Base-by-base conservation (phyloP, 2,113 vertebrate genomes). In the Ctenomys sociabilis region DNA sequence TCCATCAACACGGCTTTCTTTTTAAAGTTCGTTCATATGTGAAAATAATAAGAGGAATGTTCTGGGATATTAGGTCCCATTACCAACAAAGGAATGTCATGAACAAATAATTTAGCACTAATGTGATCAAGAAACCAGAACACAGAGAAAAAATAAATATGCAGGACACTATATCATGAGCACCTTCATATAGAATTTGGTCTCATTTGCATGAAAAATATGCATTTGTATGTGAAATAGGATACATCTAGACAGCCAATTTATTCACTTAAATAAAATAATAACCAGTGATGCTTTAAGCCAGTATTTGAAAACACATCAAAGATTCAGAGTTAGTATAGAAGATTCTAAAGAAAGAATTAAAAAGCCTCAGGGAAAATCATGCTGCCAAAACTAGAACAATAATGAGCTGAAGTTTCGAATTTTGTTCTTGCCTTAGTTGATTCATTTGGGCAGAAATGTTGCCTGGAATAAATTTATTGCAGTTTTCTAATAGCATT, bases 231-330 rank as follows among this genome's bases (percentile, higher is more conserved):
- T 93, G 87, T 91, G 81, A 96, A 97, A 87, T 37, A 93, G 84
- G 80, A 91, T 94, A 90, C 57, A 96, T 68, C 52, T 43, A 95
- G 91, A 94, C 72, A 96, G 87, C 57, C 64, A 96, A 95, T 90
- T 94, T 93, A 96, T 75, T 88, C 89, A 54, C 85, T 90, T 94
- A 96, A 97, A 93, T 94, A 95, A 95, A 94, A 85, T 93, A 94
- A 96, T 64, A 94, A 84, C 82, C 70, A 72, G 61, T 94, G 73
- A 92, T 7, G 35, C 90, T 88, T 97, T 96, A 93, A 96, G 96
- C 87, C 86, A 95, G 85, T 92, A 94, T 96, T 94, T 96, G 95
- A 96, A 97, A 96, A 96, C 81, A 95, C 86, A 97, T 91, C 92
- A 91, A 94, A 96, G 96, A 97, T 85, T 93, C 90, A 66, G 86